phyloP scores from a whole-genome alignment of 2,888 invertebrate genomes.

The Pomacea canaliculata region DNA sequence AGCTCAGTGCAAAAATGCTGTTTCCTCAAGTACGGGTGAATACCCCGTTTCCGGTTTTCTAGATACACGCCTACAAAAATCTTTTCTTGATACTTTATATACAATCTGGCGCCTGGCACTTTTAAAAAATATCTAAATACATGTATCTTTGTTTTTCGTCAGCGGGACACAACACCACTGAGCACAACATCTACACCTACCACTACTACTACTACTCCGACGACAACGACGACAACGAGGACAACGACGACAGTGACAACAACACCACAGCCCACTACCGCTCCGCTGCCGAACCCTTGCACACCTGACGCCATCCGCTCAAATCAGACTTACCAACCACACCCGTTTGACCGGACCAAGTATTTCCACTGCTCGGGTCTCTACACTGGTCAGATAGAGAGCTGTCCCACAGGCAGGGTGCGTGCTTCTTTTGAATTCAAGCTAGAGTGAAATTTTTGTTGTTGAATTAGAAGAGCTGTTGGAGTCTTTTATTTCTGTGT shows the following conservation, averaged over 20 bases:
- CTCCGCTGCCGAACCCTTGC: constrained; percentile 40
- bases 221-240: background rate
- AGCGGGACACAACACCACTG: too few species aligned
- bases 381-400: constrained; percentile 4
- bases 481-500: too few species aligned
- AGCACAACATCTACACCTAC: background rate
- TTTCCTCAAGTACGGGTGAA: too few species aligned
- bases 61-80: too few species aligned
- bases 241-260: background rate
- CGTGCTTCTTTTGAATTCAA: background rate
- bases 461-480: too few species aligned
- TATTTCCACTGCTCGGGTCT: constrained; percentile 53
- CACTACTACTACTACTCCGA: background rate
- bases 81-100: too few species aligned
- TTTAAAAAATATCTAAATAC: too few species aligned
- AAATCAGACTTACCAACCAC: constrained; percentile 41
- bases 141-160: too few species aligned
- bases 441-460: too few species aligned
- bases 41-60: too few species aligned
- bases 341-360: constrained; percentile 39
- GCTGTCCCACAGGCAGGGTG: constrained; percentile 15
- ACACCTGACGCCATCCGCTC: constrained; percentile 26
- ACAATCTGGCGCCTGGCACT: too few species aligned
- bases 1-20: background rate
- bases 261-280: constrained; percentile 22